Percentiles rank a stretch among this genome's conserved stretches.
phyloP scores from a whole-genome alignment of 2,113 vertebrate genomes.

The Gasterosteus nipponicus region DNA sequence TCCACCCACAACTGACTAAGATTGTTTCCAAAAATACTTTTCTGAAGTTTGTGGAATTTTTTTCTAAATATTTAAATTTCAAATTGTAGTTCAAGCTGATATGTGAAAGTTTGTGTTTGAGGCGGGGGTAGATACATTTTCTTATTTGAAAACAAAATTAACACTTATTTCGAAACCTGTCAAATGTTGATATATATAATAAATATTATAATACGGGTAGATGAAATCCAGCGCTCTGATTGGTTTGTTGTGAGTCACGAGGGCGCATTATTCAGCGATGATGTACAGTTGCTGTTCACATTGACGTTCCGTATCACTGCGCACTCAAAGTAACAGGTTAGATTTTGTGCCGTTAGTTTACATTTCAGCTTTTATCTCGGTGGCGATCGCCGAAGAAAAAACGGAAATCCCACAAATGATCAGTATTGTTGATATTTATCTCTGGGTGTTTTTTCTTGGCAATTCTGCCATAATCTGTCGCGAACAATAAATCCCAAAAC shows the following conservation, averaged over 20 bases:
- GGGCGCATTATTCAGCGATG: no score
- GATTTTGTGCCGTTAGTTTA: no score
- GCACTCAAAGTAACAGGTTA: no score
- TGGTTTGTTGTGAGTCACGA: no score
- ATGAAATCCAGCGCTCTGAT: no score
- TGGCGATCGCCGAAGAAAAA: neutral
- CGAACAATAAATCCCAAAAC: constrained; percentile 44
- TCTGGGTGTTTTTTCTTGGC: constrained; percentile 26
- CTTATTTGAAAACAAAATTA: neutral
- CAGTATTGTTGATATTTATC: constrained; percentile 50
- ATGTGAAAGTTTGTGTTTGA: neutral
- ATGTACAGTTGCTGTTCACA: no score
- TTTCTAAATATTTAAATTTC: neutral
- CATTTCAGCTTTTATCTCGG: no score
- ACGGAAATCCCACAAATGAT: no score
- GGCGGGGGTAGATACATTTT: neutral
- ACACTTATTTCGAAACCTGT: constrained; percentile 8
- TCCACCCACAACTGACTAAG: neutral
- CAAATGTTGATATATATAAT: constrained; percentile 17
- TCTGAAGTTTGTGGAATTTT: neutral
- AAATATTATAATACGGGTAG: neutral
- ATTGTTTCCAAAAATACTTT: neutral
- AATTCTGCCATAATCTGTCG: constrained; percentile 28
- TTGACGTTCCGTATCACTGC: no score
- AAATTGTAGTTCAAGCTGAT: neutral